A percentile compares a stretch with the other conserved stretches of the same genome.
Evolutionary conservation across 2,113 vertebrate genomes (phyloP).

Genomic region (Tetraodon nigroviridis): DNA sequence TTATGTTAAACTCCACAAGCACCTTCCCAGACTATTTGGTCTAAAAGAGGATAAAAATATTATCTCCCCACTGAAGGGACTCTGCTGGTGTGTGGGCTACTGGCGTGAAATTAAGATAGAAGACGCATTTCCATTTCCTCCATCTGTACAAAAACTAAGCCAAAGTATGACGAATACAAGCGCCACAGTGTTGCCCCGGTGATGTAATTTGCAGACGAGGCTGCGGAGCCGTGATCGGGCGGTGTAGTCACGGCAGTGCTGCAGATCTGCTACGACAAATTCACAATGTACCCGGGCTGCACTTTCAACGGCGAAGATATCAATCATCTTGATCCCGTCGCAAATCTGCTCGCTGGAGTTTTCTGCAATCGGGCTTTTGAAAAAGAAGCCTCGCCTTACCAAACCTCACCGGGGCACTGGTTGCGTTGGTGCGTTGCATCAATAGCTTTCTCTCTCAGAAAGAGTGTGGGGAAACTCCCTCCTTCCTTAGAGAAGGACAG

Average conservation of each 20-base stretch:
- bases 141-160: not conserved
- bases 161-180: not conserved
- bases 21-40: too few relatives aligned
- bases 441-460: slow-evolving; percentile 1
- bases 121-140: not conserved
- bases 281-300: too few relatives aligned
- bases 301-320: too few relatives aligned
- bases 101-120: not conserved
- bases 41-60: too few relatives aligned
- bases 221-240: not conserved
- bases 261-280: too few relatives aligned
- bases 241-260: not conserved
- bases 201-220: not conserved
- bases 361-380: too few relatives aligned
- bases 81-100: not conserved
- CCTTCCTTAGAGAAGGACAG: slow-evolving; percentile 14
- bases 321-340: too few relatives aligned
- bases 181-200: not conserved
- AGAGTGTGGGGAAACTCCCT: too few relatives aligned
- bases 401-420: slow-evolving; percentile 2
- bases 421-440: slow-evolving; percentile 10
- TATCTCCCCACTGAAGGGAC: too few relatives aligned
- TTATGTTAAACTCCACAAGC: too few relatives aligned
- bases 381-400: too few relatives aligned
- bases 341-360: too few relatives aligned